Evolutionary conservation across 2,113 vertebrate genomes (phyloP), one percentile per base, ranked within the genome.

Genomic region (Apodemus speciosus): DNA sequence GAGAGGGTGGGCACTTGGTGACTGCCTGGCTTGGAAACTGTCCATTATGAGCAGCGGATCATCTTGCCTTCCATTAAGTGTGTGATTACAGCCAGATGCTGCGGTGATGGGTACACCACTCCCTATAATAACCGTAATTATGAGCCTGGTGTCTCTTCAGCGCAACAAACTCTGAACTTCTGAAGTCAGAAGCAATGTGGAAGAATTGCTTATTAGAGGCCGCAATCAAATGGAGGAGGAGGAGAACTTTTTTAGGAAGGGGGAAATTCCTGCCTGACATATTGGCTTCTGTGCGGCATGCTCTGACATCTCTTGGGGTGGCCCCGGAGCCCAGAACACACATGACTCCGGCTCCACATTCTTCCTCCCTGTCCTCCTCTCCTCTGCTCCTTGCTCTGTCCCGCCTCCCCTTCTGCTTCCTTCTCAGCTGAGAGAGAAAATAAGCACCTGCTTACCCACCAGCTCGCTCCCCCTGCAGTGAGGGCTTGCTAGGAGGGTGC

Each of bases 51-150:
- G 95, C 95, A 73, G 80, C 3, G 20, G 95, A 96, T 97, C 96
- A 94, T 96, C 96, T 97, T 96, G 95, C 97, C 96, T 96, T 96
- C 94, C 95, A 97, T 97, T 96, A 97, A 96, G 96, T 89, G 68
- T 95, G 95, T 97, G 96, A 97, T 97, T 96, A 96, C 95, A 96
- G 96, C 97, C 96, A 97, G 97, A 97, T 97, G 96, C 96, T 92
- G 95, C 72, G 95, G 96, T 83, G 95, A 94, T 89, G 94, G 96
- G 96, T 93, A 95, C 21, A 89, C 88, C 76, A 58, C 92, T 96
- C 95, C 92, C 96, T 76, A 27, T 96, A 97, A 97, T 97, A 96
- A 97, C 95, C 66, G 2, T 97, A 97, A 97, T 97, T 97, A 97
- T 58, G 85, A 96, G 95, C 95, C 91, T 94, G 88, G 86, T 91